Base-by-base conservation (phyloP, 2,797 vertebrate genomes). In the Sebastes variabilis region DNA sequence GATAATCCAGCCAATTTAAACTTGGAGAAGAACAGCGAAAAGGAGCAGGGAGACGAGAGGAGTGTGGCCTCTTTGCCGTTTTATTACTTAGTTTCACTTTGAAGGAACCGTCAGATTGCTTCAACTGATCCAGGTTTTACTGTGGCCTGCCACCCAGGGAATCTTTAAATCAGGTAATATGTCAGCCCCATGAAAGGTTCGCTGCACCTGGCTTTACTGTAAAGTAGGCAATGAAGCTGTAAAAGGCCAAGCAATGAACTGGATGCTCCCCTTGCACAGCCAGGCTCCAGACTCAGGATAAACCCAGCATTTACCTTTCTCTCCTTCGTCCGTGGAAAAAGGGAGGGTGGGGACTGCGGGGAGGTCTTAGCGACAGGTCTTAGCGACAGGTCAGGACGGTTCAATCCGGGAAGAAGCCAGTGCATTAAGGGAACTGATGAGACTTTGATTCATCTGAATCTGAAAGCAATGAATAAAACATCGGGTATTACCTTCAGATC, bases 151-250 rank as follows among this genome's bases (percentile, higher is more conserved):
- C 88, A 88, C 87, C 87, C 77, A 73, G 83, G 93, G 87, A 94
- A 91, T 88, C 85, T 91, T 93, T 93, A 94, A 93, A 94, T 93
- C 94, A 91, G 84, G 79, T 88, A 90, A 94, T 94, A 92, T 93
- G 88, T 94, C 93, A 93, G 87, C 54, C 70, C 67, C 66, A 62
- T 79, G 82, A 89, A 93, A 88, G 90, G 88, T 90, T 89, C 72
- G 80, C 91, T 85, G 80, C 92, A 86, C 91, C 82, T 80, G 86
- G 91, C 91, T 92, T 93, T 93, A 89, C 86, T 87, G 92, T 88
- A 94, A 89, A 94, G 89, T 81, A 93, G 84, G 84, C 88, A 89
- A 92, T 92, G 90, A 92, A 93, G 91, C 89, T 86, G 81, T 88
- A 88, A 93, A 94, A 94, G 91, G 92, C 84, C 84, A 90, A 84